These are phyloP conservation scores for Eurystomus glaucurus DNA, from an alignment of 2,797 vertebrate species.

Conservation along the genomic window DNA sequence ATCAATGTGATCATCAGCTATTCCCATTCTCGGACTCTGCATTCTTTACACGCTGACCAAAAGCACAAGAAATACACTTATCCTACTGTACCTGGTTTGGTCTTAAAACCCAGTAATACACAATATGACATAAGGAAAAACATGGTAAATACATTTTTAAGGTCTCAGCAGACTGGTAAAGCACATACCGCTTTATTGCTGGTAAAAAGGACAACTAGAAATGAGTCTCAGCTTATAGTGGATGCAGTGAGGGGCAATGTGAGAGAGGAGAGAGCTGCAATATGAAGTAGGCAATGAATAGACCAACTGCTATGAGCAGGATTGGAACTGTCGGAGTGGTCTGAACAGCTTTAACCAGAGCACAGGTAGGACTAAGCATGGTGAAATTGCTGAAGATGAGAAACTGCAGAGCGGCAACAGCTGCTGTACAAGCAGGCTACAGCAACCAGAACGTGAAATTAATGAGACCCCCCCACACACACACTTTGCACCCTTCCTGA, in stretches of 20 bases:
- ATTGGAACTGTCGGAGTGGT: neutral
- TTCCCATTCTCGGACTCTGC: neutral
- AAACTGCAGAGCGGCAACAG: neutral
- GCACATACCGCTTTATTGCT: neutral
- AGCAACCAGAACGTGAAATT: neutral
- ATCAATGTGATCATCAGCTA: fast-evolving
- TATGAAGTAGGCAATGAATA: neutral
- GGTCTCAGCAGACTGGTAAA: neutral
- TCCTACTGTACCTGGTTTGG: neutral
- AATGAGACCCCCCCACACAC: neutral
- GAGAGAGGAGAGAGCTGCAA: neutral
- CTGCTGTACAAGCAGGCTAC: neutral
- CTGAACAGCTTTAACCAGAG: neutral
- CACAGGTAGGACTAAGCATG: neutral
- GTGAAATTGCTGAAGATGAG: neutral
- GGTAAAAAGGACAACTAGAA: neutral
- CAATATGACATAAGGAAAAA: neutral
- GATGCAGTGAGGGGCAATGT: fast-evolving
- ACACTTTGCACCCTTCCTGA: neutral
- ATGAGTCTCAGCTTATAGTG: neutral
- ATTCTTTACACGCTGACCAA: neutral
- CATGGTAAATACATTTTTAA: neutral
- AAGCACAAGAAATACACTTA: neutral
- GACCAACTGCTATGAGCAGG: neutral
- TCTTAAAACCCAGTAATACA: neutral